These are phyloP conservation scores for Calonectris borealis DNA, from an alignment of 2,113 vertebrate species.

Conservation along the genomic window DNA sequence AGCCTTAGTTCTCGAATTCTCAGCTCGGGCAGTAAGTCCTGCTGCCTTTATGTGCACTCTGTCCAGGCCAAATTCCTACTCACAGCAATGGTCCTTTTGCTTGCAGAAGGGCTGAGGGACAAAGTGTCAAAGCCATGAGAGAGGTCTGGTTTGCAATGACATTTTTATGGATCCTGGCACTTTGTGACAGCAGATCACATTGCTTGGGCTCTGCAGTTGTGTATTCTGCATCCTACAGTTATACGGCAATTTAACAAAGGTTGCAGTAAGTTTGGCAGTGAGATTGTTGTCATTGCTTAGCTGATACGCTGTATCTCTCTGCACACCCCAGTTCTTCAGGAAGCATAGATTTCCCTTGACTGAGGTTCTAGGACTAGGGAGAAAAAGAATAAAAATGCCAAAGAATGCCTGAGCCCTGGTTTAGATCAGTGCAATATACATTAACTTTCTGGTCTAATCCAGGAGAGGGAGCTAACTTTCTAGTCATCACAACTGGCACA, in stretches of 20 bases:
- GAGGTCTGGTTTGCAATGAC: neutral
- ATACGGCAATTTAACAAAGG: neutral
- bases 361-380: neutral
- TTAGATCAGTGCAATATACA: neutral
- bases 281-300: neutral
- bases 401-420: neutral
- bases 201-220: neutral
- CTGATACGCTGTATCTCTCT: neutral
- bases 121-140: neutral
- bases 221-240: neutral
- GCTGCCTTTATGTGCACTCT: neutral
- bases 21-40: neutral
- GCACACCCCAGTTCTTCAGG: neutral
- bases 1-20: neutral
- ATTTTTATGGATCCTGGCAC: neutral
- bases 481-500: neutral
- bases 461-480: conserved; percentile 65
- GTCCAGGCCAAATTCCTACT: neutral
- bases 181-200: neutral
- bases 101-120: neutral
- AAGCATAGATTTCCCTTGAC: neutral
- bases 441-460: neutral
- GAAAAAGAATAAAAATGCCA: neutral
- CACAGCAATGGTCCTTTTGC: neutral
- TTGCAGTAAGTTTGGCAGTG: neutral